phyloP scores from a whole-genome alignment of 2,888 invertebrate species.

The Platynereis dumerilii region DNA sequence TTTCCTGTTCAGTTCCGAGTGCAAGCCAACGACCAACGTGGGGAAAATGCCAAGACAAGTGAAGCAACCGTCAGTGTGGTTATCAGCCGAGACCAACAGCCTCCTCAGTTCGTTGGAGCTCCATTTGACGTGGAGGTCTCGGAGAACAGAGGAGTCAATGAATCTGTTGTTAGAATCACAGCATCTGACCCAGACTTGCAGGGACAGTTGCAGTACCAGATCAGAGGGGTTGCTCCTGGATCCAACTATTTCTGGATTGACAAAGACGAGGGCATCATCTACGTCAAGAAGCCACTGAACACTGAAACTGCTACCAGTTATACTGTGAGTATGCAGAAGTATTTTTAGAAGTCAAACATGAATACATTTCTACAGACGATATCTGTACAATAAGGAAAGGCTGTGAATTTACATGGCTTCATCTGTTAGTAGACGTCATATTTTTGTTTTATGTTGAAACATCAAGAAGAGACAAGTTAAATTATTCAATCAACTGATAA shows the following conservation, averaged over 20 bases:
- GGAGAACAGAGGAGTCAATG: slow-evolving; percentile 39
- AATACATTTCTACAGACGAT: too few relatives aligned
- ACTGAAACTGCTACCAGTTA: slow-evolving; percentile 44
- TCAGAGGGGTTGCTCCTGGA: slow-evolving; percentile 35
- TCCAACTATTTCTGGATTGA: slow-evolving; percentile 36
- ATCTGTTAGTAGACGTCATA: too few relatives aligned
- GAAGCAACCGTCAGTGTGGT: slow-evolving; percentile 23
- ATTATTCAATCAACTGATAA: too few relatives aligned
- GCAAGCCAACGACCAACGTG: slow-evolving; percentile 29
- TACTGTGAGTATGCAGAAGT: slow-evolving; percentile 47
- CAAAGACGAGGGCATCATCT: slow-evolving; percentile 26
- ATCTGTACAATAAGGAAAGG: too few relatives aligned
- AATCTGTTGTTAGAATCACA: slow-evolving; percentile 41
- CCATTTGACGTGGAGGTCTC: slow-evolving; percentile 36
- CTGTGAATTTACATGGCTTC: too few relatives aligned
- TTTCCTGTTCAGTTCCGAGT: slow-evolving; percentile 28
- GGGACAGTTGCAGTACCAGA: slow-evolving; percentile 26
- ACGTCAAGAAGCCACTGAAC: slow-evolving; percentile 31
- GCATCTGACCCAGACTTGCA: slow-evolving; percentile 41
- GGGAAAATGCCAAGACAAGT: slow-evolving; percentile 29
- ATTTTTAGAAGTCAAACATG: background rate
- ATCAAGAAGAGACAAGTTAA: too few relatives aligned
- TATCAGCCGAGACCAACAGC: slow-evolving; percentile 29
- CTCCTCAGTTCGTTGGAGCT: slow-evolving; percentile 25
- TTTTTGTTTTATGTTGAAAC: too few relatives aligned